Conservation (phyloP, 2,888 invertebrate species). For the Agrotis segetum region DNA sequence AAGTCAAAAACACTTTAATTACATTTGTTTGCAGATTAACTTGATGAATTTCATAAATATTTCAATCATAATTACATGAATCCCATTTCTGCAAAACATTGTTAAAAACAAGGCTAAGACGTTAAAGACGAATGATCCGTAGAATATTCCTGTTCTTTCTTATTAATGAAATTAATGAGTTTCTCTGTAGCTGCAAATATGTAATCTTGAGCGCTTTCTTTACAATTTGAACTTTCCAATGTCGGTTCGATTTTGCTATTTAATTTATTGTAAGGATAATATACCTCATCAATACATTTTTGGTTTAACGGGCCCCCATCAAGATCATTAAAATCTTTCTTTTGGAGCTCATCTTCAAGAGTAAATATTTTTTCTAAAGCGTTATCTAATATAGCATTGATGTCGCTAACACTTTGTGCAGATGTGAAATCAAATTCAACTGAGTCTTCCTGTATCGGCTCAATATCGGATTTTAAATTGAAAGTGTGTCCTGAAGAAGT, state of each 20-base stretch:
- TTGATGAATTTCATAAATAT: neutral
- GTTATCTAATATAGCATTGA: slow-evolving; percentile 65
- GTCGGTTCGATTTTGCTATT: slow-evolving; percentile 55
- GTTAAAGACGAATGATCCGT: neutral
- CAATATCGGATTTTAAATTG: slow-evolving; percentile 42
- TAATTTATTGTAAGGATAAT: slow-evolving; percentile 42
- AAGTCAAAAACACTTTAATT: too few relatives aligned
- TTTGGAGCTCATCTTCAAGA: slow-evolving; percentile 23
- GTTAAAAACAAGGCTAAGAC: neutral
- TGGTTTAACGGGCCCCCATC: slow-evolving; percentile 66
- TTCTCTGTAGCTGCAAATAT: slow-evolving; percentile 73
- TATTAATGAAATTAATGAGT: slow-evolving; percentile 76
- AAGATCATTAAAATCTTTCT: slow-evolving; percentile 64
- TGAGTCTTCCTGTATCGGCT: neutral
- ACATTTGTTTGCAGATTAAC: slow-evolving; percentile 6
- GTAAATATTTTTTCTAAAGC: slow-evolving; percentile 55
- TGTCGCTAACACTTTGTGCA: slow-evolving; percentile 64
- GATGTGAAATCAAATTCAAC: slow-evolving; percentile 19
- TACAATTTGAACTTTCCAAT: neutral
- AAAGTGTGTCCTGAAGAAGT: slow-evolving; percentile 64
- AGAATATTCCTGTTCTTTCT: slow-evolving; percentile 77
- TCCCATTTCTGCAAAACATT: slow-evolving; percentile 1
- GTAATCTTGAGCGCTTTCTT: slow-evolving; percentile 36
- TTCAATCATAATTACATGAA: slow-evolving; percentile 1
- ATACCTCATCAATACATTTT: slow-evolving; percentile 54